A percentile compares a stretch with the other conserved stretches of the same genome.
Evolutionary conservation across 2,797 vertebrate genomes (phyloP).

Genomic region (Macroramphosus scolopax): DNA sequence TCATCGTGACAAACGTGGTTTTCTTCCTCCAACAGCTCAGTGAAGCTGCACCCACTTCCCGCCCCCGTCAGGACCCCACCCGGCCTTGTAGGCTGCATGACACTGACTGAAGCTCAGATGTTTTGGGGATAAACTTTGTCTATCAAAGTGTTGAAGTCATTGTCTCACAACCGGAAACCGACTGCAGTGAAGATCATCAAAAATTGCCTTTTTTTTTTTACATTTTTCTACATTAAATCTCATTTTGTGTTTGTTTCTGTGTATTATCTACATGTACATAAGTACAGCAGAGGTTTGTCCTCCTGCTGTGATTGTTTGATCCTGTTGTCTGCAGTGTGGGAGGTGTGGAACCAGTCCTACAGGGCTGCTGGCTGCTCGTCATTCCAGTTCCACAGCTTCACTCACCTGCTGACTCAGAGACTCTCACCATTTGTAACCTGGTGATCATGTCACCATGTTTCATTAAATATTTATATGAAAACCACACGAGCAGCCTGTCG

Average conservation of each 20-base stretch:
- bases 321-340: constrained; percentile 29
- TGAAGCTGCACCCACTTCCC: constrained; percentile 40
- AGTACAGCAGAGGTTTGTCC: too few species aligned
- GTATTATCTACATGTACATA: too few species aligned
- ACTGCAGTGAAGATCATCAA: too few species aligned
- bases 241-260: too few species aligned
- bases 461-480: constrained; percentile 3
- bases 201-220: constrained; percentile 4
- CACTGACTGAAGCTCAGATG: constrained; percentile 1
- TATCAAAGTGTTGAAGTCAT: too few species aligned
- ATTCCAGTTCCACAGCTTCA: constrained; percentile 70
- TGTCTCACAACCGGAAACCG: too few species aligned
- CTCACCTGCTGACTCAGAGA: constrained; percentile 51
- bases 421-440: not conserved
- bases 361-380: constrained; percentile 51
- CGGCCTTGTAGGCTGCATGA: not conserved
- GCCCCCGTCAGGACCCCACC: constrained; percentile 6
- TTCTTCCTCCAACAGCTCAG: constrained; percentile 27
- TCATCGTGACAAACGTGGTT: constrained; percentile 34
- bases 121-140: too few species aligned
- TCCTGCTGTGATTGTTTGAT: too few species aligned
- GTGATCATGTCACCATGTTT: not conserved
- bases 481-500: too few species aligned
- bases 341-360: constrained; percentile 72
- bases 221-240: too few species aligned